Evolutionary conservation across 1,140 invertebrate genomes (phyloP).

Genomic region (Sminthurides bifidus): DNA sequence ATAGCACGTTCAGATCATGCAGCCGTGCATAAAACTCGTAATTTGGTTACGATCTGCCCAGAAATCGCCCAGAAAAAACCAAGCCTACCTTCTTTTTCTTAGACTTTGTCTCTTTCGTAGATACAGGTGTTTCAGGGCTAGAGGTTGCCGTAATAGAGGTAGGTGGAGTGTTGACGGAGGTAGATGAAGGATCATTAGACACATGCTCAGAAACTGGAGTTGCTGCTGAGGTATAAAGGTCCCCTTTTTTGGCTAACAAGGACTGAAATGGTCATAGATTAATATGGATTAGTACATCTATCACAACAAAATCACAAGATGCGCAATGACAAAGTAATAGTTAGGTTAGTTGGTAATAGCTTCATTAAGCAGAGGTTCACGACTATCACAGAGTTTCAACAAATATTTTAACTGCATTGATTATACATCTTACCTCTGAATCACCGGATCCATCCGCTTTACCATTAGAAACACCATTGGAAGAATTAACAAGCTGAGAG

Average conservation of each 20-base stretch:
- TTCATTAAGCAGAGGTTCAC: too few relatives aligned
- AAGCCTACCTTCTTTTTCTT: conserved; percentile 22
- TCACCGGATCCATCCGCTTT: not conserved
- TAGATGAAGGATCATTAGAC: too few relatives aligned
- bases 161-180: conserved; percentile 9
- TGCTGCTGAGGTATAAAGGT: not conserved
- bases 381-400: too few relatives aligned
- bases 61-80: conserved; percentile 16
- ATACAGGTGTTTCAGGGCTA: conserved; percentile 10
- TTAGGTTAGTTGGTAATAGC: too few relatives aligned
- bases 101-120: conserved; percentile 15
- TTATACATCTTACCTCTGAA: not conserved
- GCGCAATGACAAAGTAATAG: too few relatives aligned
- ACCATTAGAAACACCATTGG: conserved; percentile 12
- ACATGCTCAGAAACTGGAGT: conserved; percentile 7
- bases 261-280: too few relatives aligned
- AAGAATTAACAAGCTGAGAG: not conserved
- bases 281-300: not conserved
- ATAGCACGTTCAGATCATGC: too few relatives aligned
- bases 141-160: conserved; percentile 4
- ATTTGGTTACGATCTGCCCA: conserved; percentile 17
- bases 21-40: too few relatives aligned
- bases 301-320: too few relatives aligned
- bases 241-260: conserved; percentile 1
- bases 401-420: too few relatives aligned